These are phyloP conservation scores for Epinephelus awoara DNA, from an alignment of 2,797 vertebrate species.

Conservation along the genomic window DNA sequence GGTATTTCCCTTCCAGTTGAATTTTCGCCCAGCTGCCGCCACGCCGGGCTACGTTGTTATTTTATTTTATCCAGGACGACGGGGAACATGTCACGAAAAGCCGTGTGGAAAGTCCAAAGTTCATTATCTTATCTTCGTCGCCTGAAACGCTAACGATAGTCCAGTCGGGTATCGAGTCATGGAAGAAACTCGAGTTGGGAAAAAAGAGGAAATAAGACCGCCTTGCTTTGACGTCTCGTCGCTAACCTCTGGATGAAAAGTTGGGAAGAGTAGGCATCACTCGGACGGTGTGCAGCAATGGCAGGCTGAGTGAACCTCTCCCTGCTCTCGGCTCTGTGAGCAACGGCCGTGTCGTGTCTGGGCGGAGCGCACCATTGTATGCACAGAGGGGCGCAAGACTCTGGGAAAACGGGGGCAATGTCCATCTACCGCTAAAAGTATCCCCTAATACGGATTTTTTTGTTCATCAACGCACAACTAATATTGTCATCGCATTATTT, in stretches of 20 bases:
- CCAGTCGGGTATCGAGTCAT: conserved; percentile 60
- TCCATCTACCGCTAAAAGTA: fast-evolving
- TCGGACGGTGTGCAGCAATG: conserved; percentile 73
- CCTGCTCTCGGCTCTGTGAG: conserved; percentile 69
- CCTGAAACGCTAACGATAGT: conserved; percentile 52
- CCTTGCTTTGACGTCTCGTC: conserved; percentile 45
- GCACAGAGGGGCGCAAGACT: conserved; percentile 47
- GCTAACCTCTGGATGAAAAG: conserved; percentile 79
- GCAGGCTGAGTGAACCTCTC: conserved; percentile 74
- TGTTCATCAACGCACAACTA: too few relatives aligned
- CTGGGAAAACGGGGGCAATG: conserved; percentile 37
- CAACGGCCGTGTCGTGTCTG: conserved; percentile 85
- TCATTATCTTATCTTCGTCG: conserved; percentile 83
- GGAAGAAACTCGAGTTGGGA: conserved; percentile 38
- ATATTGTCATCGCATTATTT: background rate
- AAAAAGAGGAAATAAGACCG: conserved; percentile 18
- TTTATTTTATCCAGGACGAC: conserved; percentile 83
- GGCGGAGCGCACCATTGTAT: conserved; percentile 79
- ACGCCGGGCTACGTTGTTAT: conserved; percentile 86
- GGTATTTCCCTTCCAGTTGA: conserved; percentile 65
- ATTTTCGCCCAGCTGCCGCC: conserved; percentile 86
- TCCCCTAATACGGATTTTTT: fast-evolving
- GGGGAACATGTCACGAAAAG: conserved; percentile 85
- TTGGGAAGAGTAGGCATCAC: conserved; percentile 72
- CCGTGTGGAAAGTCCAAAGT: conserved; percentile 85